phyloP scores from a whole-genome alignment of 2,113 vertebrate genomes.

The Muntiacus reevesi region DNA sequence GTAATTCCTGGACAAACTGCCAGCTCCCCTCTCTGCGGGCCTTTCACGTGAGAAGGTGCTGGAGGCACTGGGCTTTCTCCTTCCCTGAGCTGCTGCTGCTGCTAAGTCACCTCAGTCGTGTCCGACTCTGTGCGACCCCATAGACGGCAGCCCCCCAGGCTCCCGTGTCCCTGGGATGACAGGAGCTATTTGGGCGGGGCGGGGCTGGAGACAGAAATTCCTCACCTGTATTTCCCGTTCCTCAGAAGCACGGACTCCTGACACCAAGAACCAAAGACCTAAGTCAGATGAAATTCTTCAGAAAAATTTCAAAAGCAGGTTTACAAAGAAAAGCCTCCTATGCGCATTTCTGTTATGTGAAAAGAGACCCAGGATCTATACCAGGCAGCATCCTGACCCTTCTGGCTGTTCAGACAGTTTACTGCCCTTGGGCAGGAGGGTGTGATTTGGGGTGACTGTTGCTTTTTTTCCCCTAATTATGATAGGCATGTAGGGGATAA shows the following conservation, averaged over 20 bases:
- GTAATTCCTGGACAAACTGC: background rate
- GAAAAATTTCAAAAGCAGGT: background rate
- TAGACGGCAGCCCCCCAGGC: no score
- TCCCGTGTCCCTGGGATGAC: no score
- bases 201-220: background rate
- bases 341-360: background rate
- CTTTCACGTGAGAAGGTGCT: background rate
- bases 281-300: background rate
- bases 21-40: background rate
- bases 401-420: background rate
- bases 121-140: no score
- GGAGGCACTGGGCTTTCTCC: background rate
- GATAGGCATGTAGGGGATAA: background rate
- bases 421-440: rapidly evolving
- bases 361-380: background rate
- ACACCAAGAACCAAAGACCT: background rate
- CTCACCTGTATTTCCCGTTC: background rate
- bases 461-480: background rate
- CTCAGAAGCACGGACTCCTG: background rate
- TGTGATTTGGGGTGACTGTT: background rate
- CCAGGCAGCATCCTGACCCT: background rate
- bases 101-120: no score
- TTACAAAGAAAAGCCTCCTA: background rate
- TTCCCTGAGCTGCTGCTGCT: background rate
- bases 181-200: background rate